A percentile compares a stretch with the other conserved stretches of the same genome.
phyloP scores from a whole-genome alignment of 2,797 vertebrate genomes.

The Picus viridis region DNA sequence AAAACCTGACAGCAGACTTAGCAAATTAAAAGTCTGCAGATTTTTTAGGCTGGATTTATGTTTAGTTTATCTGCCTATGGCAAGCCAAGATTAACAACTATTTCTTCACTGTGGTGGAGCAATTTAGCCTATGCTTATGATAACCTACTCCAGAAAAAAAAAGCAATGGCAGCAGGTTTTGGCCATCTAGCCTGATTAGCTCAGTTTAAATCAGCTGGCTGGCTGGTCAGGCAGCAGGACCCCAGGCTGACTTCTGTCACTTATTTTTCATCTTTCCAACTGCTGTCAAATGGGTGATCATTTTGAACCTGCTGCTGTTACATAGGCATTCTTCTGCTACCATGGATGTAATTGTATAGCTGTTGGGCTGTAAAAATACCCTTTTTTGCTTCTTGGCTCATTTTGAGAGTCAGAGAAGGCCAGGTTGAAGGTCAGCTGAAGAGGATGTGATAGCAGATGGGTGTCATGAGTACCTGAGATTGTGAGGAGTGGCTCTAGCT shows the following conservation, averaged over 20 bases:
- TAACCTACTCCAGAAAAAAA: neutral
- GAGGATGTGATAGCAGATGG: neutral
- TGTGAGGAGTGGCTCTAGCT: neutral
- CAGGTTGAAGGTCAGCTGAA: neutral
- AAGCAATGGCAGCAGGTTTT: neutral
- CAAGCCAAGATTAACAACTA: neutral
- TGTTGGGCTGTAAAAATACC: neutral
- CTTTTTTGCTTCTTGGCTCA: neutral
- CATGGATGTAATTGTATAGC: neutral
- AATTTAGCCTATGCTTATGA: neutral
- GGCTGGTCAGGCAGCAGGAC: neutral
- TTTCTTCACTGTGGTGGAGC: neutral
- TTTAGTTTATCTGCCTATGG: neutral
- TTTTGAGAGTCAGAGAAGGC: neutral
- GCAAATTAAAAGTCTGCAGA: neutral
- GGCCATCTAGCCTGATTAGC: neutral
- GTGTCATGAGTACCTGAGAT: neutral
- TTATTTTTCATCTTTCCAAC: neutral
- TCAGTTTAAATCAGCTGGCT: neutral
- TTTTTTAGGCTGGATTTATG: neutral
- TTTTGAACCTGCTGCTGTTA: neutral
- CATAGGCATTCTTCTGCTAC: neutral
- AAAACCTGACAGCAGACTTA: neutral
- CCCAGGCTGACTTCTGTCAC: neutral
- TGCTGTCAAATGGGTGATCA: neutral